Evolutionary conservation across 2,113 vertebrate genomes (phyloP).

Genomic region (Phoxinus phoxinus): DNA sequence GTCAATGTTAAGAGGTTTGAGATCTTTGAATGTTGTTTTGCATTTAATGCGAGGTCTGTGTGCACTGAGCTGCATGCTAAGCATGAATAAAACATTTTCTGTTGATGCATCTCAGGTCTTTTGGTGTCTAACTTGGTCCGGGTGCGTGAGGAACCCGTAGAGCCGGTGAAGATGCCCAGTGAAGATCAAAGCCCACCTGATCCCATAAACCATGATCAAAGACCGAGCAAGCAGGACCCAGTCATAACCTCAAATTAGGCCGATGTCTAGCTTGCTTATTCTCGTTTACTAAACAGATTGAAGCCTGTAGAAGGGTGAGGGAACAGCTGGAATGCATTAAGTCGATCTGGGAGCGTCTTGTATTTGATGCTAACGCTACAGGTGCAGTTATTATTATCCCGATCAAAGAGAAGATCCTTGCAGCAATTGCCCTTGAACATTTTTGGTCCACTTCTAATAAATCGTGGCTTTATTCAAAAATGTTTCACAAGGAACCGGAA

Average conservation of each 20-base stretch:
- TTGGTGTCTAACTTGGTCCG: background rate
- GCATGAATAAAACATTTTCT: background rate
- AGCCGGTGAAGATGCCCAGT: constrained; percentile 55
- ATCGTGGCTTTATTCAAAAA: background rate
- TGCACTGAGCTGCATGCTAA: background rate
- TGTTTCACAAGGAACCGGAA: background rate
- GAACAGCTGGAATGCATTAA: constrained; percentile 23
- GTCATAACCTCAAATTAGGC: constrained; percentile 64
- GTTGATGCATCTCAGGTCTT: background rate
- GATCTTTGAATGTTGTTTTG: background rate
- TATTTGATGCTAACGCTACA: background rate
- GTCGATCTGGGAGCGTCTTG: background rate
- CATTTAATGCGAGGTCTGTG: background rate
- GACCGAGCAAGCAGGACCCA: constrained; percentile 43
- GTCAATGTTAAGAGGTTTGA: background rate
- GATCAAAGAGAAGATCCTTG: constrained; percentile 16
- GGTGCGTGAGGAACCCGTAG: constrained; percentile 3
- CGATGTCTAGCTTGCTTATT: constrained; percentile 30
- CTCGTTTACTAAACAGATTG: constrained; percentile 37
- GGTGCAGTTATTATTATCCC: constrained; percentile 27
- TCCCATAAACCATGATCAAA: constrained; percentile 65
- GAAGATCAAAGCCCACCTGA: constrained; percentile 62
- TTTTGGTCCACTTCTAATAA: background rate
- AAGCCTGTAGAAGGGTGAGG: constrained; percentile 28
- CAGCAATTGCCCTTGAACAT: background rate